A percentile compares a stretch with the other conserved stretches of the same genome.
These are phyloP conservation scores for Martes martes DNA, from an alignment of 2,113 vertebrate genomes.

Conservation along the genomic window DNA sequence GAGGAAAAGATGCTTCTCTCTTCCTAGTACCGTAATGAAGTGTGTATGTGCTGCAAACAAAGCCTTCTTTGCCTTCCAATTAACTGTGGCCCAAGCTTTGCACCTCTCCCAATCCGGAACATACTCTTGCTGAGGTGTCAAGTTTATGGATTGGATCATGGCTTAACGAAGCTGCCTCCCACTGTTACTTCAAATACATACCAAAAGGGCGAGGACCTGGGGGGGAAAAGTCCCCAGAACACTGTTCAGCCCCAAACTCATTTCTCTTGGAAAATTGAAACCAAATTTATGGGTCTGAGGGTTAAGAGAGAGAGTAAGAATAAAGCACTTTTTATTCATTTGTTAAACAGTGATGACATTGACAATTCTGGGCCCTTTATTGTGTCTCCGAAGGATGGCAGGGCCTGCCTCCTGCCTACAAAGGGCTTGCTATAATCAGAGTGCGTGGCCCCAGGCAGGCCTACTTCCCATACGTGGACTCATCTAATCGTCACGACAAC, in stretches of 20 bases:
- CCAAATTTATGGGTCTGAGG: not conserved
- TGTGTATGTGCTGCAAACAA: not conserved
- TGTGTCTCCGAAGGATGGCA: not conserved
- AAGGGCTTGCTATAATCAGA: not conserved
- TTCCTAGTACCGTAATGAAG: not conserved
- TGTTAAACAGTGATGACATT: not conserved
- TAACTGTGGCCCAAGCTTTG: constrained; percentile 11
- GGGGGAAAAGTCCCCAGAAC: not conserved
- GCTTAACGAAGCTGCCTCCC: constrained; percentile 49
- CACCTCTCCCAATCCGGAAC: not conserved
- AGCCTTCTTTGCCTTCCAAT: constrained; percentile 9
- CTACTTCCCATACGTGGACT: not conserved
- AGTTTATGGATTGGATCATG: not conserved
- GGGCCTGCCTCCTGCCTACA: not conserved
- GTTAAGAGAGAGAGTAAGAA: constrained; percentile 7
- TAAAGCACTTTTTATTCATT: not conserved
- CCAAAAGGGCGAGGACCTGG: not conserved
- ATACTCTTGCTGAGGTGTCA: constrained; percentile 33
- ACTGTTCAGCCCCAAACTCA: not conserved
- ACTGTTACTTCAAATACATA: constrained; percentile 18
- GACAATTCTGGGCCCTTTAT: not conserved
- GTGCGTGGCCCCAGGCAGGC: not conserved
- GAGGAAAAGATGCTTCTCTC: not conserved
- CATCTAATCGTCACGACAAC: not conserved
- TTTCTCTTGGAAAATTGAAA: not conserved